Conservation (phyloP, 1,140 invertebrate species). For the Drosophila pallidifrons region DNA sequence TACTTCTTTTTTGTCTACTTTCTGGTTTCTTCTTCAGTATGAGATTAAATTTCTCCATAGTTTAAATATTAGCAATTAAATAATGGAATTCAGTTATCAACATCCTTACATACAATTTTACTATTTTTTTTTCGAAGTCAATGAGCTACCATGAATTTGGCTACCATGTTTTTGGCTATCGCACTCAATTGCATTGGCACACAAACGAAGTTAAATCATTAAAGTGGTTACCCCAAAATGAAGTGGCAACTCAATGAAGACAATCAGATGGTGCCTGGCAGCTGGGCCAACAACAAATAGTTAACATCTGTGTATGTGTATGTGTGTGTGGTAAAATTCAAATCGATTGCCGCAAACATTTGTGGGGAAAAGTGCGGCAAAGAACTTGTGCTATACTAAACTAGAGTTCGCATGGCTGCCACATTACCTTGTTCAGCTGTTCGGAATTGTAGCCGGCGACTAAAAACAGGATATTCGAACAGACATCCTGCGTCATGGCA, state of each 20-base stretch:
- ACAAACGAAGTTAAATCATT: constrained; percentile 7
- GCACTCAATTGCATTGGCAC: not conserved
- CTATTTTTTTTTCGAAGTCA: too few species aligned
- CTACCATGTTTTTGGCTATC: not conserved
- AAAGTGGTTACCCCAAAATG: constrained; percentile 49
- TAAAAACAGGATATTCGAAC: constrained; percentile 87
- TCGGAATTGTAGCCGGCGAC: constrained; percentile 86
- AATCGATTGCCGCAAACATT: constrained; percentile 39
- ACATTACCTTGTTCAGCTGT: constrained; percentile 84
- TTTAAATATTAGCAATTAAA: not conserved
- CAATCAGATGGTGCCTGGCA: constrained; percentile 24
- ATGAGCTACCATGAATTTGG: too few species aligned
- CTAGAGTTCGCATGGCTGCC: not conserved
- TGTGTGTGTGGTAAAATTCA: constrained; percentile 35
- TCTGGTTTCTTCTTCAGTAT: not conserved
- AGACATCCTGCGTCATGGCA: constrained; percentile 86
- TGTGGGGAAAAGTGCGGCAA: constrained; percentile 23
- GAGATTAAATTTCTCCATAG: not conserved
- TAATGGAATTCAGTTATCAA: too few species aligned
- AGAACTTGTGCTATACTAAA: not conserved
- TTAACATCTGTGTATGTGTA: constrained; percentile 1
- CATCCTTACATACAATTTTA: too few species aligned
- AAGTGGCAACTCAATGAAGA: constrained; percentile 72
- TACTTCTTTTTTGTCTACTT: not conserved
- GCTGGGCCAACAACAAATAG: constrained; percentile 11